Evolutionary conservation across 2,113 vertebrate genomes (phyloP), one percentile per base, ranked within the genome.

Genomic region (Callopanchax toddi): DNA sequence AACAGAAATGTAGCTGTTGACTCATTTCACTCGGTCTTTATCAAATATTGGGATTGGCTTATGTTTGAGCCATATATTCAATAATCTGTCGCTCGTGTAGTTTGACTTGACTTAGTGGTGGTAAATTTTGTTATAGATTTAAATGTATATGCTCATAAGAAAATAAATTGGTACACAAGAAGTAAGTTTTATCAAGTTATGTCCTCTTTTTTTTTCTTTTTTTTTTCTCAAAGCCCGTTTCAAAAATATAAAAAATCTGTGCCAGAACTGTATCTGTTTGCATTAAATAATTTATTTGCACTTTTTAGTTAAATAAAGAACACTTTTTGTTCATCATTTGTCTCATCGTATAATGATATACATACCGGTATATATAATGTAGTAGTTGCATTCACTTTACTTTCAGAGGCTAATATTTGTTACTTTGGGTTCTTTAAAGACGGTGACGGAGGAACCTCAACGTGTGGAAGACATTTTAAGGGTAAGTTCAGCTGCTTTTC

Each of bases 391-490:
- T 5, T 9, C 10, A 26, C 1, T 18, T 23, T 61, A 8, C 45
- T 71, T 48, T 49, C 20, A 57, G 11, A 29, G 23, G 23, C 15
- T 37, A 29, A 26, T 45, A 11, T 4, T 34, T 18, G 0, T 17
- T 18, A 44, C 63, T 2, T 20, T 40, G 45, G 60, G 15, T 40
- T 48, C 44, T 67, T 55, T 65, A 17, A 91, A 95, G 93, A 91
- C 91, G 1, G 91, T 85, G 69, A 77, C 93, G 65, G 91, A 83
- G 93, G 95, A 95, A 81, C 91, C 74, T 37, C 92, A 94, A 40
- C 93, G 93, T 76, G 94, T 98, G 22, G 93, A 96, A 86, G 95
- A 96, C 64, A 98, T 98, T 78, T 86, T 99, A 76, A 95, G 90
- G 94, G 97, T 98, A 84, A 91, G 93, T 86, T 17, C 16, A 6